Evolutionary conservation across 1,140 invertebrate species (phyloP).

Genomic region (Aleiodes sp.): DNA sequence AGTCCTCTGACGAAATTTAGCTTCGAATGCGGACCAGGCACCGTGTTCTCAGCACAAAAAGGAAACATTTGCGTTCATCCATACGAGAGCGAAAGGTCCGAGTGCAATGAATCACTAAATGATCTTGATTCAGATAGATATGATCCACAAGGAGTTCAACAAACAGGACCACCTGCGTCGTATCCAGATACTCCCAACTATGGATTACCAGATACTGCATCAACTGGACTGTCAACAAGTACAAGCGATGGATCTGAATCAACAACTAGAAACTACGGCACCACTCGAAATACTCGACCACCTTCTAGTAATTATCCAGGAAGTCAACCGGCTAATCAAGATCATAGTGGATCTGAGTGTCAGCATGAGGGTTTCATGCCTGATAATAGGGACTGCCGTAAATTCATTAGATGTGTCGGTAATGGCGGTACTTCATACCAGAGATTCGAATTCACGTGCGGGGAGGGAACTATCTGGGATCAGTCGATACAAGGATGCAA

Average conservation of each 20-base stretch:
- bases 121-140: slow-evolving; percentile 44
- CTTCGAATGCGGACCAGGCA: slow-evolving; percentile 76
- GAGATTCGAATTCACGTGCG: slow-evolving; percentile 76
- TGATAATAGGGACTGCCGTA: slow-evolving; percentile 75
- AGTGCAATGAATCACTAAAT: slow-evolving; percentile 60
- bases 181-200: background rate
- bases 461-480: slow-evolving; percentile 78
- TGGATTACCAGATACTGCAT: slow-evolving; percentile 13
- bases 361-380: slow-evolving; percentile 73
- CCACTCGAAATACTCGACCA: background rate
- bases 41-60: slow-evolving; percentile 74
- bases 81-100: slow-evolving; percentile 68
- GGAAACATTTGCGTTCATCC: slow-evolving; percentile 75
- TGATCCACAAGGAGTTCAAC: slow-evolving; percentile 19
- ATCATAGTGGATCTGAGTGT: slow-evolving; percentile 48
- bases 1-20: slow-evolving; percentile 63
- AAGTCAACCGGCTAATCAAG: background rate
- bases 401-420: slow-evolving; percentile 81
- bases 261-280: background rate
- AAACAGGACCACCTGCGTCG: background rate
- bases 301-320: background rate
- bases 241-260: background rate
- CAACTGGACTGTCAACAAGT: background rate
- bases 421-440: slow-evolving; percentile 68
- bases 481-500: slow-evolving; percentile 73